These are phyloP conservation scores for Macaca fascicularis DNA, from an alignment of 2,113 vertebrate species.

Conservation along the genomic window DNA sequence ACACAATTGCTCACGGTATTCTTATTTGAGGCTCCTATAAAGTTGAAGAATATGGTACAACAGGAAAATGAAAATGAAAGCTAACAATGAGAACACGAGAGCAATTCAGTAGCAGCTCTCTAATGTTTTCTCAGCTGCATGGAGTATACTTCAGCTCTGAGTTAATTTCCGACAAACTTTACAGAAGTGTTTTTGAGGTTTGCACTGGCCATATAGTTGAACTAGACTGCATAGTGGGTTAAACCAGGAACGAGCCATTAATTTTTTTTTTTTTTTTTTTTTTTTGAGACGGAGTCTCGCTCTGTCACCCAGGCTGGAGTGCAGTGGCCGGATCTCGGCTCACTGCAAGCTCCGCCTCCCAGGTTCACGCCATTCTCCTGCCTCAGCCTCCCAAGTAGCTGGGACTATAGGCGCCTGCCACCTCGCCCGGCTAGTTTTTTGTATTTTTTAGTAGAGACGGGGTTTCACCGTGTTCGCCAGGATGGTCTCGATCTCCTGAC, in stretches of 20 bases:
- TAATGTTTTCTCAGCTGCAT: background rate
- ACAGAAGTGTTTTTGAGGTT: background rate
- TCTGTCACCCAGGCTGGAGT: too few species aligned
- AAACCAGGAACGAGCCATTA: background rate
- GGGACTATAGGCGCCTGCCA: too few species aligned
- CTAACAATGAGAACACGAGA: background rate
- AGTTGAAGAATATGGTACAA: background rate
- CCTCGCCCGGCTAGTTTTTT: too few species aligned
- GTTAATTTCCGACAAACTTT: background rate
- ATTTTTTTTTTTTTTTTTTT: too few species aligned
- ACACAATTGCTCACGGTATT: background rate
- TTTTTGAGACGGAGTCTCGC: too few species aligned
- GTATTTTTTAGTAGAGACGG: too few species aligned
- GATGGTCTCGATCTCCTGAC: too few species aligned
- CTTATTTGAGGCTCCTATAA: background rate
- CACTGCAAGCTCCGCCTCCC: too few species aligned
- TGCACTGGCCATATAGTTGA: background rate
- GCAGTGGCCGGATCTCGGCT: too few species aligned
- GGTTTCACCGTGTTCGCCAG: too few species aligned
- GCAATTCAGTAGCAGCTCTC: background rate
- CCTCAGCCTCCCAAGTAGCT: too few species aligned
- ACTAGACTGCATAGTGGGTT: background rate
- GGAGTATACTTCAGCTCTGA: background rate
- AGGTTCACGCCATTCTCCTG: too few species aligned
- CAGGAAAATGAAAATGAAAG: background rate